These are phyloP conservation scores for Elgaria multicarinata DNA, from an alignment of 2,113 vertebrate genomes.

Conservation along the genomic window DNA sequence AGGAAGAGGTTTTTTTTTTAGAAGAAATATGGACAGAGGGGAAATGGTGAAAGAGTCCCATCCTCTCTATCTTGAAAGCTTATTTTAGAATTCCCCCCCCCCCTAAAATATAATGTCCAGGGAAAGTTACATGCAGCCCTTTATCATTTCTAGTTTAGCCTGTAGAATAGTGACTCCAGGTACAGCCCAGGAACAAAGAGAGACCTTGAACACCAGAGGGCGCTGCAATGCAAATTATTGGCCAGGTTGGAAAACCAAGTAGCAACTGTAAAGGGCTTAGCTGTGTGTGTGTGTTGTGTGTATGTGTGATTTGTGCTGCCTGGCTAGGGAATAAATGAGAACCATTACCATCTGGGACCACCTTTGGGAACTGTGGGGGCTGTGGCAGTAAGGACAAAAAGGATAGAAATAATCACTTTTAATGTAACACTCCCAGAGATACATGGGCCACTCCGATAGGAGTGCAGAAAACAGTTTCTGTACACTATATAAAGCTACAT, in stretches of 20 bases:
- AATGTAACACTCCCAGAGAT: not conserved
- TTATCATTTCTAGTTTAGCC: not conserved
- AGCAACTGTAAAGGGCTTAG: not conserved
- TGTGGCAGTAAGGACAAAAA: not conserved
- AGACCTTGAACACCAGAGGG: slow-evolving; percentile 12
- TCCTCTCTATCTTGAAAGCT: not conserved
- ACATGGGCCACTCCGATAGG: not conserved
- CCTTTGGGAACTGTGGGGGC: not conserved
- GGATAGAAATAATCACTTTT: slow-evolving; percentile 9
- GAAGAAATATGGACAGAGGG: not conserved
- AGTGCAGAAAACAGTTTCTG: not conserved
- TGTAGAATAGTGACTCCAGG: too few relatives aligned
- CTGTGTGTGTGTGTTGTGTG: not conserved
- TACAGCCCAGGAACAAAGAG: not conserved
- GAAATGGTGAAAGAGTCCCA: not conserved
- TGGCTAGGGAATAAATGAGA: not conserved
- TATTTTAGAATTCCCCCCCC: not conserved
- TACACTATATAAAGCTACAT: not conserved
- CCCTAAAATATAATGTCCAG: not conserved
- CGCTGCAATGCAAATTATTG: not conserved
- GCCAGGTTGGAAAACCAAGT: too few relatives aligned
- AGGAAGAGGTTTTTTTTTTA: not conserved
- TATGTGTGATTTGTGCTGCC: not conserved
- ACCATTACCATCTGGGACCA: not conserved
- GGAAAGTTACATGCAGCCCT: not conserved